Conservation (phyloP, 2,888 invertebrate species). For the Pristionchus japonicus region DNA sequence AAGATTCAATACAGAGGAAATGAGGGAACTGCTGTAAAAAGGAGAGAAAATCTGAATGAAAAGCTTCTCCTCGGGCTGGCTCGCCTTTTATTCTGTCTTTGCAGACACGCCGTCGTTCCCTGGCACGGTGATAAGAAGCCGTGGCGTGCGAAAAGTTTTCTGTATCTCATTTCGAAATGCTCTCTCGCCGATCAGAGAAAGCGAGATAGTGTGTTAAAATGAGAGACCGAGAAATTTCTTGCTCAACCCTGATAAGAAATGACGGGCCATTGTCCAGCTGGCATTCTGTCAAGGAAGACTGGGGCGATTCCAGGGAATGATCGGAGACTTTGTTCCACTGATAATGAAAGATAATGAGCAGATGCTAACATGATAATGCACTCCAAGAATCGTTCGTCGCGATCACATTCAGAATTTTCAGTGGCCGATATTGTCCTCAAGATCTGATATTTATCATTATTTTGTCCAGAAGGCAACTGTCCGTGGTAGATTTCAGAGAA, state of each 20-base stretch:
- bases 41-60: background rate
- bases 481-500: background rate
- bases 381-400: too few species aligned
- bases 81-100: background rate
- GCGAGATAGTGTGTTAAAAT: background rate
- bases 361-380: too few species aligned
- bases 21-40: background rate
- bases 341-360: background rate
- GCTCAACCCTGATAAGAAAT: background rate
- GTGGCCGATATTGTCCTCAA: too few species aligned
- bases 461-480: too few species aligned
- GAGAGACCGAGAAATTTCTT: background rate
- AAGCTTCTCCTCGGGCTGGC: background rate
- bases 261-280: slow-evolving; percentile 21
- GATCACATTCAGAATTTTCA: too few species aligned
- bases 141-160: too few species aligned
- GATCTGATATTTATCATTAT: too few species aligned
- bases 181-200: too few species aligned
- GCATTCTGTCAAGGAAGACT: slow-evolving; percentile 2
- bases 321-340: background rate
- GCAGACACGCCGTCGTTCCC: background rate
- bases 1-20: too few species aligned
- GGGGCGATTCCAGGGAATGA: background rate
- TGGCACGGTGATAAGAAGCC: background rate
- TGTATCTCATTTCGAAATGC: too few species aligned